Conservation (phyloP, 2,797 vertebrate genomes). For the Myripristis jacobus region DNA sequence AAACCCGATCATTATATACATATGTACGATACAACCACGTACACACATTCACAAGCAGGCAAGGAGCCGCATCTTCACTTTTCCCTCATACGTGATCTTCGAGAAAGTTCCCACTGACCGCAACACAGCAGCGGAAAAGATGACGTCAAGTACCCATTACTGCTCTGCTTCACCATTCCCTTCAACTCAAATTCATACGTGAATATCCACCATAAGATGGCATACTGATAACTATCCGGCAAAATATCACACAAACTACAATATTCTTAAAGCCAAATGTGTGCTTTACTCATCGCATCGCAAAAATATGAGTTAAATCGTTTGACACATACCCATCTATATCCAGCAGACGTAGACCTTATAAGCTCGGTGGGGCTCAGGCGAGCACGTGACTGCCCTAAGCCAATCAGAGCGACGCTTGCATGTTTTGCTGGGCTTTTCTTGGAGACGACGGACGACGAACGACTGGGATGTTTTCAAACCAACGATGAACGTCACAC, state of each 20-base stretch:
- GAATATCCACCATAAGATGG: not conserved
- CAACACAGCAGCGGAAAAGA: slow-evolving; percentile 83
- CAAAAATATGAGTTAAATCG: slow-evolving; percentile 47
- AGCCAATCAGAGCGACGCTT: slow-evolving; percentile 72
- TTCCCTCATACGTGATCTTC: slow-evolving; percentile 69
- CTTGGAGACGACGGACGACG: slow-evolving; percentile 80
- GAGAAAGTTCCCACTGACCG: slow-evolving; percentile 83
- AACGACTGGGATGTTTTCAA: slow-evolving; percentile 88
- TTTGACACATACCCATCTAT: slow-evolving; percentile 72
- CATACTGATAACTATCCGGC: not conserved
- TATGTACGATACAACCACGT: not conserved
- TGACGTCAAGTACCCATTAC: slow-evolving; percentile 84
- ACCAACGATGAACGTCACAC: slow-evolving; percentile 82
- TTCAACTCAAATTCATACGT: slow-evolving; percentile 46
- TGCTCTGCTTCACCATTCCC: slow-evolving; percentile 46
- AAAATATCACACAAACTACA: not conserved
- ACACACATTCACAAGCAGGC: not conserved
- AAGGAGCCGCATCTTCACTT: not conserved
- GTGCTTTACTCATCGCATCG: slow-evolving; percentile 37
- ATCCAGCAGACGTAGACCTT: slow-evolving; percentile 74
- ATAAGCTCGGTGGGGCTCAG: slow-evolving; percentile 70
- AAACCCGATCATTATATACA: not conserved
- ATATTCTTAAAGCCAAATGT: slow-evolving; percentile 12
- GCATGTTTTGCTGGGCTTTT: slow-evolving; percentile 85
- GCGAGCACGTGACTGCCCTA: slow-evolving; percentile 68